Conservation (phyloP, 2,797 vertebrate species). For the Lagorchestes hirsutus region DNA sequence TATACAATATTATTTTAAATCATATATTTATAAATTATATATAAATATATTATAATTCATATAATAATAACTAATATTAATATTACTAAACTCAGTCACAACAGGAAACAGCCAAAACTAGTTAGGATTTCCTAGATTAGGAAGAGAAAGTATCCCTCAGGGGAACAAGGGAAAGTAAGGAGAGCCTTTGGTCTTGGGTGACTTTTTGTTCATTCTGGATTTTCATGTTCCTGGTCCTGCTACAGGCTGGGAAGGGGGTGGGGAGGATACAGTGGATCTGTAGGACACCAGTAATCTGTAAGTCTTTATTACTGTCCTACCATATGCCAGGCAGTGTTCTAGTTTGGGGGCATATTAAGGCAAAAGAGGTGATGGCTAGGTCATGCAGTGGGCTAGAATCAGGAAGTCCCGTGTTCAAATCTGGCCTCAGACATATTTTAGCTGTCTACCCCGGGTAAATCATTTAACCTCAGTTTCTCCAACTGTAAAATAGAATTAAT, state of each 20-base stretch:
- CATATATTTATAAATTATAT: no score
- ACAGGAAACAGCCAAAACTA: conserved; percentile 60
- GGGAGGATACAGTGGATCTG: background rate
- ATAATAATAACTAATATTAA: background rate
- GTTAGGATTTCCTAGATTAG: conserved; percentile 48
- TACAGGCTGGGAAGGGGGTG: conserved; percentile 44
- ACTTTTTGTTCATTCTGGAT: conserved; percentile 76
- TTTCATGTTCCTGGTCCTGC: background rate
- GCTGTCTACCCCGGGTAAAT: background rate
- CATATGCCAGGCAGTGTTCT: background rate
- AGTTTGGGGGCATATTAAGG: background rate
- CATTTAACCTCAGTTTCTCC: background rate
- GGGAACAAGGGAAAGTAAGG: conserved; percentile 56
- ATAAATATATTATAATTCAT: no score
- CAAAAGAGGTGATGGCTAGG: background rate
- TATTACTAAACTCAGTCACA: background rate
- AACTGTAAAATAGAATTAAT: background rate
- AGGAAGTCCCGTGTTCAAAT: background rate
- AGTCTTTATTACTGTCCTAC: background rate
- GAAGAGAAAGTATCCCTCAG: conserved; percentile 79
- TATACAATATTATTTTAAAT: no score
- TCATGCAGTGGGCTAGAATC: background rate
- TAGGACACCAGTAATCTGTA: background rate
- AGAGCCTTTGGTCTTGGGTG: conserved; percentile 48
- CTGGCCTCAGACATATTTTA: background rate